Percentiles rank a stretch among this genome's conserved stretches.
Evolutionary conservation across 2,888 invertebrate genomes (phyloP).

Genomic region (Drosophila greeni): DNA sequence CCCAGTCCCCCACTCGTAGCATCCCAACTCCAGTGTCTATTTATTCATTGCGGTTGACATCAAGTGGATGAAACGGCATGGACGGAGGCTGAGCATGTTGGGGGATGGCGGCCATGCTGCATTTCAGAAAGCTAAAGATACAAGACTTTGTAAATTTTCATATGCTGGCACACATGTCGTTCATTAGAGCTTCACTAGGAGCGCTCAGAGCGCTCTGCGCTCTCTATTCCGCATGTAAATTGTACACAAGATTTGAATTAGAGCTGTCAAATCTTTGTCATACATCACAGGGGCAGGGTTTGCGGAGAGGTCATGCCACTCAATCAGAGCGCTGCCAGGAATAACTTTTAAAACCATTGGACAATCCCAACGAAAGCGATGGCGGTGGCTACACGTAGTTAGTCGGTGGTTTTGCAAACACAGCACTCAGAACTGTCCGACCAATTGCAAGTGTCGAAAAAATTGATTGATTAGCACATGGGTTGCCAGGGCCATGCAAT

Average conservation of each 20-base stretch:
- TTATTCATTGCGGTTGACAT: slow-evolving; percentile 60
- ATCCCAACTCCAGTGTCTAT: slow-evolving; percentile 35
- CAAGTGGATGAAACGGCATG: slow-evolving; percentile 43
- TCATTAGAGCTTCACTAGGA: slow-evolving; percentile 55
- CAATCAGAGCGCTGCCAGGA: slow-evolving; percentile 57
- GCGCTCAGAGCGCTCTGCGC: slow-evolving; percentile 1
- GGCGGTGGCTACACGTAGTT: slow-evolving; percentile 9
- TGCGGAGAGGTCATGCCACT: slow-evolving; percentile 49
- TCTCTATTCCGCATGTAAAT: slow-evolving; percentile 51
- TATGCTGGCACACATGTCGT: slow-evolving; percentile 71
- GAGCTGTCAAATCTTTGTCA: slow-evolving; percentile 72
- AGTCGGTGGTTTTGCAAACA: slow-evolving; percentile 33
- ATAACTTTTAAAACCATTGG: slow-evolving; percentile 58
- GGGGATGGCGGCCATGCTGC: slow-evolving; percentile 19
- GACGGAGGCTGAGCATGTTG: neutral
- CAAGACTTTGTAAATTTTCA: slow-evolving; percentile 67
- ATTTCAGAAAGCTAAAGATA: slow-evolving; percentile 50
- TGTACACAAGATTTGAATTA: slow-evolving; percentile 72
- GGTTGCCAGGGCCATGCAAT: slow-evolving; percentile 52
- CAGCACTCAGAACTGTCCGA: slow-evolving; percentile 34
- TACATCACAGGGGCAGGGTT: slow-evolving; percentile 41
- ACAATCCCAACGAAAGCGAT: slow-evolving; percentile 18
- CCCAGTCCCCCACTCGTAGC: slow-evolving; percentile 22
- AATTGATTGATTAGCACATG: slow-evolving; percentile 67
- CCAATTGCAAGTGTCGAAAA: slow-evolving; percentile 47